Evolutionary conservation across 2,888 invertebrate genomes (phyloP).

Genomic region (Blera fallax): DNA sequence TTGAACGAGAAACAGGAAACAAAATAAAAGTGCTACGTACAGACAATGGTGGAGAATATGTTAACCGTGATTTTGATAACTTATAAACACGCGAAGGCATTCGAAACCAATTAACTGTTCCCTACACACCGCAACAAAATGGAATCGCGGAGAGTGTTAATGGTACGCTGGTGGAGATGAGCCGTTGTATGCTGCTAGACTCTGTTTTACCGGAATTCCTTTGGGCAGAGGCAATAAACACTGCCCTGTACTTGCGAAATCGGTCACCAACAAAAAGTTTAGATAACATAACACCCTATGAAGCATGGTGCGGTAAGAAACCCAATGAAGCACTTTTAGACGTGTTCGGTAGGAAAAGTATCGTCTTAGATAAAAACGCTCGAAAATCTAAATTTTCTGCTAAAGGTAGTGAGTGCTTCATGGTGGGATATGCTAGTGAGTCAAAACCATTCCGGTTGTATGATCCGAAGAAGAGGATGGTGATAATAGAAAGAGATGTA

Average conservation of each 20-base stretch:
- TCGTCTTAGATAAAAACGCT: slow-evolving; percentile 46
- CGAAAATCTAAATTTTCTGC: slow-evolving; percentile 30
- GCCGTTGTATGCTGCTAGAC: background rate
- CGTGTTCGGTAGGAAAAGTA: slow-evolving; percentile 41
- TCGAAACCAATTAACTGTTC: slow-evolving; percentile 12
- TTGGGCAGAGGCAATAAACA: slow-evolving; percentile 9
- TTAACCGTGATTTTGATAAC: background rate
- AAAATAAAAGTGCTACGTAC: background rate
- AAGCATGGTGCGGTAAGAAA: slow-evolving; percentile 26
- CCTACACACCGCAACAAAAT: background rate
- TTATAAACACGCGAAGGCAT: background rate
- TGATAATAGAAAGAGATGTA: slow-evolving; percentile 8
- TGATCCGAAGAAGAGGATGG: background rate
- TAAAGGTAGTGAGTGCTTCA: slow-evolving; percentile 17
- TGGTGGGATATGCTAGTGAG: slow-evolving; percentile 18
- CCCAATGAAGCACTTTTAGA: slow-evolving; percentile 32
- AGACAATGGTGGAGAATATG: background rate
- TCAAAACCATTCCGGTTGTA: slow-evolving; percentile 27
- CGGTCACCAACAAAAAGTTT: slow-evolving; percentile 46
- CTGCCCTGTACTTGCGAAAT: slow-evolving; percentile 42
- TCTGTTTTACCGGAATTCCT: background rate
- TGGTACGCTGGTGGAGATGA: background rate
- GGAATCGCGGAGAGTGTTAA: background rate
- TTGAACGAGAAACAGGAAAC: background rate
- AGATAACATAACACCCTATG: background rate